Base-by-base conservation (phyloP, 2,113 vertebrate species). In the Passer domesticus region DNA sequence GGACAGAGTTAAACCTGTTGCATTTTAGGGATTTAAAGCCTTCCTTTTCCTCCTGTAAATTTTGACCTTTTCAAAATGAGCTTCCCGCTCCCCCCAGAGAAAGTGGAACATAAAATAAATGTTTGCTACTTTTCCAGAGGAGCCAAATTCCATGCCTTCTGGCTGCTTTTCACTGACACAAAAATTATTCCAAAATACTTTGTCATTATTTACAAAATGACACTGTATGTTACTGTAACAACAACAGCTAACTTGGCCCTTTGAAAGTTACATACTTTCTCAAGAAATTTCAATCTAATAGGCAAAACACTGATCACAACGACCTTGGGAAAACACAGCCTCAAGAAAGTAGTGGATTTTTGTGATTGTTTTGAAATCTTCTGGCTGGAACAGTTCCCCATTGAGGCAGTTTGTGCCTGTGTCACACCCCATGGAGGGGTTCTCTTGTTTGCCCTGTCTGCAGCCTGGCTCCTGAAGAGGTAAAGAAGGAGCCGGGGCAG, bases 1-100 rank as follows among this genome's bases (percentile, higher is more conserved):
- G 44, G 85, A 70, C 68, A 90, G 49, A 83, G 56, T 35, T 74
- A 94, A 92, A 94, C 35, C 47, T 94, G 75, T 39, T 81, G 72
- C 31, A 83, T 91, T 88, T 91, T 37, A 20, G 43, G 52, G 68
- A 79, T 68, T 82, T 84, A 82, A 87, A 92, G 41, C 58, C 28
- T 92, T 47, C 37, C 28, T 92, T 63, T 58, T 13, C 14, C 58
- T 46, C 30, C 72, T 60, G 50, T 67, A 87, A 84, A 72, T 81
- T 24, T 0, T 84, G 66, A 69, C 50, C 50, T 86, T 80, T 70
- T 37, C 30, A 73, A 80, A 90, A 82, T 41, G 3, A 89, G 31
- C 19, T 37, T 11, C 6, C 8, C 23, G 3, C 8, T 13, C 18
- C 16, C 6, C 0, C 2, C 3, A 4, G 39, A 5, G 56, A 79